Evolutionary conservation across 92 coral and sea anemone genomes (phyloP).

Genomic region (Zoanthus sociatus): DNA sequence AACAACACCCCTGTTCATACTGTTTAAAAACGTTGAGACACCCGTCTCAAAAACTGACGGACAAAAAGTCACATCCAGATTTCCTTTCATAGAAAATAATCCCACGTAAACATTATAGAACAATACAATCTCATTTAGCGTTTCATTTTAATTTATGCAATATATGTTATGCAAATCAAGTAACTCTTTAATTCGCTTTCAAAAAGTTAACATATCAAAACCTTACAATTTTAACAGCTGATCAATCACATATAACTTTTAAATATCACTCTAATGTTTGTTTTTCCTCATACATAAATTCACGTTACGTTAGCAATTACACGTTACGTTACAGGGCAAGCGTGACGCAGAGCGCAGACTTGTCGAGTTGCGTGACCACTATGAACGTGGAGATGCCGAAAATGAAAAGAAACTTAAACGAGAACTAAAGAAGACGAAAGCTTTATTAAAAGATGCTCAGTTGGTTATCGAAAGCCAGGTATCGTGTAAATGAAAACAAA

Average conservation of each 20-base stretch:
- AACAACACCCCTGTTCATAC: no score
- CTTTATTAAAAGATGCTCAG: conserved; percentile 92
- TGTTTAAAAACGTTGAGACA: no score
- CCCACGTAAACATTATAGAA: neutral
- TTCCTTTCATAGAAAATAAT: neutral
- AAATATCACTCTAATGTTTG: neutral
- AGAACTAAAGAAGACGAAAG: conserved; percentile 95
- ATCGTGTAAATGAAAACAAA: neutral
- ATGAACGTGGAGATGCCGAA: conserved; percentile 80
- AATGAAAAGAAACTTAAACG: conserved; percentile 85
- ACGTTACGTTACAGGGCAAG: conserved; percentile 71
- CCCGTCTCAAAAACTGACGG: no score
- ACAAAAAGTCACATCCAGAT: no score
- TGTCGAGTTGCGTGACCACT: conserved; percentile 90
- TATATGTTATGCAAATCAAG: neutral
- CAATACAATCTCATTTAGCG: neutral
- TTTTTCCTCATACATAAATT: conserved; percentile 26
- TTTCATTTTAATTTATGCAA: neutral
- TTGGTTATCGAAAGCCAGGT: conserved; percentile 92
- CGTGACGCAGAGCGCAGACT: conserved; percentile 90
- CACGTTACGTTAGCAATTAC: conserved; percentile 53
- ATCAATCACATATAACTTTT: neutral
- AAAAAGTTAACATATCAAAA: neutral
- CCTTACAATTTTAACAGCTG: neutral
- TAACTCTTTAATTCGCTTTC: neutral